Conservation (phyloP, 2,888 invertebrate genomes). For the Dusona sp. region DNA sequence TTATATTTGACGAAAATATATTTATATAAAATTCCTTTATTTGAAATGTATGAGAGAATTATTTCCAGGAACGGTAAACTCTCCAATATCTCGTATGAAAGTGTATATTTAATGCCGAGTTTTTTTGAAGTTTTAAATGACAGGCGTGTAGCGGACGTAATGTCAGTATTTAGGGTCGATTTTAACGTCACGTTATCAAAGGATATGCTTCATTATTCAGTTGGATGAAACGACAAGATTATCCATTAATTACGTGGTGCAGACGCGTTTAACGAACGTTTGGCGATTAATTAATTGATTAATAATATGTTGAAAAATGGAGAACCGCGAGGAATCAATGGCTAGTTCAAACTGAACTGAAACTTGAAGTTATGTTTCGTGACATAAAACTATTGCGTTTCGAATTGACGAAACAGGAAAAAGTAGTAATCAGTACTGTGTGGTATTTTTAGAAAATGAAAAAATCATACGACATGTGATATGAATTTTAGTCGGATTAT, state of each 20-base stretch:
- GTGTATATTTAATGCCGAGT: background rate
- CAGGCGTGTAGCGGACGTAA: background rate
- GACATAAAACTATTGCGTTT: constrained; percentile 1
- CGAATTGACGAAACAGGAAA: background rate
- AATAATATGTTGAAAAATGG: background rate
- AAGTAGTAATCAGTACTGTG: background rate
- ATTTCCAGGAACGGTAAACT: background rate
- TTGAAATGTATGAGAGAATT: background rate
- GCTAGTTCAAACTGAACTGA: background rate
- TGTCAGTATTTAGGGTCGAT: background rate
- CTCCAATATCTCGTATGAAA: background rate
- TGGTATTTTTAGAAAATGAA: background rate
- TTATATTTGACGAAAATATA: background rate
- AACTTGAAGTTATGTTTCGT: background rate
- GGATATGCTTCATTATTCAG: background rate
- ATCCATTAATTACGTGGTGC: background rate
- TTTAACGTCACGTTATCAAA: constrained; percentile 2
- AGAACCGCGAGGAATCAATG: background rate
- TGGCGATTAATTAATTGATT: background rate
- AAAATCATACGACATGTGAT: constrained; percentile 8
- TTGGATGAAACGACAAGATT: background rate
- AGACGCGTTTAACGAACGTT: background rate
- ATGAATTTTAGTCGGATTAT: constrained; percentile 33
- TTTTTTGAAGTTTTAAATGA: background rate
- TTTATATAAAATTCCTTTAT: background rate